Conservation (phyloP, 2,888 invertebrate genomes). For the Thymelicus acteon region DNA sequence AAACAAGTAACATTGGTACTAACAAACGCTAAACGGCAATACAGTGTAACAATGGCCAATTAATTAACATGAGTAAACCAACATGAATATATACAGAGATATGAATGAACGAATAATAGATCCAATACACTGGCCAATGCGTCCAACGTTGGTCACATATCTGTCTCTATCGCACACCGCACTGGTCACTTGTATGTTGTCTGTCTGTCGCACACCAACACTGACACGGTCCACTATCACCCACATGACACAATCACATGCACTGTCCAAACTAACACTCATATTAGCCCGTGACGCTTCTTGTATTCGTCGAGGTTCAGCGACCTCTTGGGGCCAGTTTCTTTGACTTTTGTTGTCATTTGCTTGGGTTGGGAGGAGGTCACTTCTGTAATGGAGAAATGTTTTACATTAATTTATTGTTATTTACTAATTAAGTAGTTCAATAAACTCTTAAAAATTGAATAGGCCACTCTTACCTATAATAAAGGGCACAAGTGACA, state of each 20-base stretch:
- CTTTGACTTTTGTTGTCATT: slow-evolving; percentile 87
- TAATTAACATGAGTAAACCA: background rate
- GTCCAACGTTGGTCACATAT: slow-evolving; percentile 5
- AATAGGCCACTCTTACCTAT: too few species aligned
- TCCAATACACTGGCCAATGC: background rate
- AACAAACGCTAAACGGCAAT: background rate
- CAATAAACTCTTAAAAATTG: too few species aligned
- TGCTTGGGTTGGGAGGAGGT: slow-evolving; percentile 91
- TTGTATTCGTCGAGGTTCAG: slow-evolving; percentile 97
- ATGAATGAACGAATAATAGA: background rate
- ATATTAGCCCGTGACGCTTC: slow-evolving; percentile 95
- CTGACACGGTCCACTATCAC: slow-evolving; percentile 12
- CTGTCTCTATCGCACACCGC: slow-evolving; percentile 25
- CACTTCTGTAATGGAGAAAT: slow-evolving; percentile 80
- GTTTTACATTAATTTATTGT: background rate
- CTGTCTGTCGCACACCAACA: slow-evolving; percentile 29
- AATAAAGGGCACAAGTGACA: too few species aligned
- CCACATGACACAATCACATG: slow-evolving; percentile 27
- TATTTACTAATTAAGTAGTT: too few species aligned
- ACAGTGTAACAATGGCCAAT: background rate
- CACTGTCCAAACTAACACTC: slow-evolving; percentile 10
- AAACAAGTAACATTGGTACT: background rate
- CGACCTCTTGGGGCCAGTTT: slow-evolving; percentile 92
- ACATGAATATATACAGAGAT: background rate
- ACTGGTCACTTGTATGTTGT: background rate